Base-by-base conservation (phyloP, 2,888 invertebrate species). In the Eulithis testata region DNA sequence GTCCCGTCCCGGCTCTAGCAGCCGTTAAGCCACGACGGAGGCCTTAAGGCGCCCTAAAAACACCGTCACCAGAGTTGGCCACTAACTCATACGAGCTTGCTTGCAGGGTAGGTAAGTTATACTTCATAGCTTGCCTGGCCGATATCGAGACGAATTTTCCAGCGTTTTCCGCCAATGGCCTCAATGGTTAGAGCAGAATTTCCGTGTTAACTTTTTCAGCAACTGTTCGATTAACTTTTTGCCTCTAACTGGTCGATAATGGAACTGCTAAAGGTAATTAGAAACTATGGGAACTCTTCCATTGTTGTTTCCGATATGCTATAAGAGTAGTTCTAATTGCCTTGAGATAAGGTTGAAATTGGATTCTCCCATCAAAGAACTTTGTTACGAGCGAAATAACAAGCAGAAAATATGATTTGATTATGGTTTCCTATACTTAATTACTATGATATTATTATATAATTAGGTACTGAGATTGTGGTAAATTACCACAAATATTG, bases 171-270 rank as follows among this genome's bases (percentile, higher is more conserved):
- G 57, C n/a, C 49, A 49, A 37, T 31, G 53, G 44, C 64, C 66
- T 68, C 62, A 56, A 55, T 66, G 63, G 55, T 68, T 60, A 49
- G 55, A 61, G 49, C 51, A 47, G 40, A 43, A 59, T 70, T 71
- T 71, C 71, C 71, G 70, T 65, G 54, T 67, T 60, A 56, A 60
- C 59, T 67, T 64, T 64, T 71, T 71, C 65, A 67, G 43, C 56
- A 58, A n/a, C 58, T 58, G 55, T 64, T 63, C 68, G 61, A 69
- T 72, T 72, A 70, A 63, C 69, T 73, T 71, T 73, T 69, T 70
- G 62, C 52, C 53, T 37, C 62, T 67, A 61, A 69, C 60, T 65
- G 66, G 47, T 63, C 61, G 67, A 68, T 67, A 67, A 62, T 61
- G 57, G 61, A 63, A 61, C 59, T 57, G 64, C 14, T 27, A 66